Base-by-base conservation (phyloP, 2,113 vertebrate genomes). In the Gracilinanus agilis region DNA sequence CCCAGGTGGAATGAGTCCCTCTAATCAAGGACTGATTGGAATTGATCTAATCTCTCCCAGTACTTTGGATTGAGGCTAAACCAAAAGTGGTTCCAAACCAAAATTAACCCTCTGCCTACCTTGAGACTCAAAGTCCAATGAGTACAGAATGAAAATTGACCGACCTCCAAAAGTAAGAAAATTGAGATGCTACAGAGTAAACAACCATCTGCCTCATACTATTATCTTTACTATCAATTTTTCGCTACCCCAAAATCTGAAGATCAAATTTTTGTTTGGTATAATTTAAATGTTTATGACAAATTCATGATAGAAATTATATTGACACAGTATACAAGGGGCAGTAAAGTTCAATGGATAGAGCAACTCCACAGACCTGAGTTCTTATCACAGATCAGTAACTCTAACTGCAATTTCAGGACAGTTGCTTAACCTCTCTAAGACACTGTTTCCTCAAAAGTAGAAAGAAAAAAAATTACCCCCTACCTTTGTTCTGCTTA, bases 391-490 rank as follows among this genome's bases (percentile, higher is more conserved):
- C 88, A 54, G 1, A 89, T 23, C 9, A 53, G 2, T 29, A 49
- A 92, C 21, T 95, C 56, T 89, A 23, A 44, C 54, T 94, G 44
- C 88, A 19, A 92, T 23, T 56, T 89, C 58, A 44, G 27, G 10
- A 83, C 29, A 88, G 54, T 92, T 55, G 93, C 16, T 93, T 40
- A 55, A 56, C 0, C 61, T 95, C 75, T 94, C 91, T 55, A 34
- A 93, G 54, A 40, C 2, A 90, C 58, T 93, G 29, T 61, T 92
- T 95, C 53, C 88, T 94, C 54, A 91, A 90, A 2, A 89, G 7
- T 49, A 29, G 8, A 93, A 53, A 89, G 27, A 1, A 53, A 55
- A 91, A 54, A 90, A 44, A 83, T 7, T 9, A 9, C 27, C 7
- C 34, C 16, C 19, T 2, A 7, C 0, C 34, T 34, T 29, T n/a